Conservation (phyloP, 2,888 invertebrate species). For the Phyllotreta cruciferae region DNA sequence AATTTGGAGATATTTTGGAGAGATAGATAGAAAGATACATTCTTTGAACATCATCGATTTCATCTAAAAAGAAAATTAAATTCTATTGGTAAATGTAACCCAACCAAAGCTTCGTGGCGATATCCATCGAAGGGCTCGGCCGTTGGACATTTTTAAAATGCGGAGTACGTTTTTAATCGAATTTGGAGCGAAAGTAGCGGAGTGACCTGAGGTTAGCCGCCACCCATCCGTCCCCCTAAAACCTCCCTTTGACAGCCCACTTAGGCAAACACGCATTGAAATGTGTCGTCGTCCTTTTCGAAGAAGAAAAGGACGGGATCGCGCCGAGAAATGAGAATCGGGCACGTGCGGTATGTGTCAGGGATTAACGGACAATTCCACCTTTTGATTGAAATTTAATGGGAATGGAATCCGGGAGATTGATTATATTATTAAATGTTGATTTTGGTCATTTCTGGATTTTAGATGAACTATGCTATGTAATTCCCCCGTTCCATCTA, state of each 20-base stretch:
- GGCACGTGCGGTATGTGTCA: constrained; percentile 48
- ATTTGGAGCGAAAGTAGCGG: constrained; percentile 47
- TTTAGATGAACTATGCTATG: background rate
- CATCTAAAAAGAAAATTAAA: too few relatives aligned
- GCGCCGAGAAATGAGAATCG: constrained; percentile 31
- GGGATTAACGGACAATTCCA: constrained; percentile 53
- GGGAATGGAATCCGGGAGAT: constrained; percentile 38
- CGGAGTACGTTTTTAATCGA: constrained; percentile 47
- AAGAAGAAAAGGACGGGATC: constrained; percentile 37
- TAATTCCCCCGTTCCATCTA: background rate
- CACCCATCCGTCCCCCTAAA: constrained; percentile 30
- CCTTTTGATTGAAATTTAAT: constrained; percentile 56
- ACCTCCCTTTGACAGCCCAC: constrained; percentile 28
- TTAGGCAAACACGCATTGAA: constrained; percentile 46
- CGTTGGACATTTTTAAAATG: constrained; percentile 38
- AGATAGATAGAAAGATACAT: too few relatives aligned
- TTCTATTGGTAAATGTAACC: background rate
- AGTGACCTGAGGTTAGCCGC: constrained; percentile 45
- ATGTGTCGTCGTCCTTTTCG: constrained; percentile 36
- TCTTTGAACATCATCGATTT: too few relatives aligned
- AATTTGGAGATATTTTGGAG: too few relatives aligned
- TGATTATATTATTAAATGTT: constrained; percentile 6
- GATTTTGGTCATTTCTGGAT: constrained; percentile 6
- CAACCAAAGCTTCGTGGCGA: background rate
- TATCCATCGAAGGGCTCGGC: constrained; percentile 30